Conservation (phyloP, 92 coral and sea anemone genomes). For the Epizoanthus illoricatus region DNA sequence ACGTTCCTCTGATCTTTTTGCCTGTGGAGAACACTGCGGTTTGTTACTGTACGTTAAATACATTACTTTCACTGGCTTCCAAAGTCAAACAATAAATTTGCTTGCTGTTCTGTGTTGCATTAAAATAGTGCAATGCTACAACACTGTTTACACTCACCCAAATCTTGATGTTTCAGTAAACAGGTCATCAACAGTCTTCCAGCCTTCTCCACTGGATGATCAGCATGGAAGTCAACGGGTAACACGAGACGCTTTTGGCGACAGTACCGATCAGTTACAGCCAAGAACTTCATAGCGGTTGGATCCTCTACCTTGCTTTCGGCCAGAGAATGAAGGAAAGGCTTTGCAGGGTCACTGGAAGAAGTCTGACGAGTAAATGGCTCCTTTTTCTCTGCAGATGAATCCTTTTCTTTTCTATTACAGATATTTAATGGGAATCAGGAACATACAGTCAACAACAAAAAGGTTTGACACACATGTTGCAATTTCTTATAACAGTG, state of each 20-base stretch:
- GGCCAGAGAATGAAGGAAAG: conserved; percentile 71
- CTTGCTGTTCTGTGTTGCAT: not conserved
- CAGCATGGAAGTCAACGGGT: conserved; percentile 90
- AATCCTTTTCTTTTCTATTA: conserved; percentile 70
- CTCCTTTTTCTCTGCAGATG: conserved; percentile 66
- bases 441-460: too few species aligned
- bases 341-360: conserved; percentile 70
- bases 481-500: too few species aligned
- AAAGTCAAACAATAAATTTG: too few species aligned
- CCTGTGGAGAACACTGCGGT: too few species aligned
- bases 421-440: not conserved
- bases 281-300: conserved; percentile 78
- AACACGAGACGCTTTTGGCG: conserved; percentile 81
- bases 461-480: not conserved
- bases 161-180: conserved; percentile 89
- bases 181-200: conserved; percentile 87
- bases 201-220: conserved; percentile 96
- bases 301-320: conserved; percentile 82
- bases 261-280: conserved; percentile 82
- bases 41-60: too few species aligned
- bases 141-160: conserved; percentile 60
- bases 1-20: too few species aligned
- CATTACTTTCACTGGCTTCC: too few species aligned
- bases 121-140: too few species aligned
- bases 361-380: conserved; percentile 66